Conservation (phyloP, 2,888 invertebrate species). For the Ametastegia equiseti region DNA sequence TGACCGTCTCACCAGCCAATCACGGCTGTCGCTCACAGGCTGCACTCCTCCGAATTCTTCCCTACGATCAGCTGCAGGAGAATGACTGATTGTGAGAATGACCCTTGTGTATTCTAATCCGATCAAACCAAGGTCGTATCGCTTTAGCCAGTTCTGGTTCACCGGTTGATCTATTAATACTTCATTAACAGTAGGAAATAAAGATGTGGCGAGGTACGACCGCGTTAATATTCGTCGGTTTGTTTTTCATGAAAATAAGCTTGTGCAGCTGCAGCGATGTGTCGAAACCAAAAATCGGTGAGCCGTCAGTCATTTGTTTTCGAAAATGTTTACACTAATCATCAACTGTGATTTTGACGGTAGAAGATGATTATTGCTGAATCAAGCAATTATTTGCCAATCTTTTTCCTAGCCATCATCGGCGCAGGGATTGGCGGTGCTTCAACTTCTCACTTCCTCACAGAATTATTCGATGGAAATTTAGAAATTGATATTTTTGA, state of each 20-base stretch:
- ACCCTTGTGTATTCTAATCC: too few relatives aligned
- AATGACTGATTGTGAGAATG: too few relatives aligned
- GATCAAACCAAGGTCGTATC: not conserved
- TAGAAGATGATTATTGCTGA: too few relatives aligned
- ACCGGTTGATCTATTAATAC: not conserved
- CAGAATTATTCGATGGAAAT: slow-evolving; percentile 72
- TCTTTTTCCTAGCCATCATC: slow-evolving; percentile 77
- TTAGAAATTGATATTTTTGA: slow-evolving; percentile 79
- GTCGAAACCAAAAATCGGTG: slow-evolving; percentile 22
- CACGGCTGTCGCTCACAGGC: too few relatives aligned
- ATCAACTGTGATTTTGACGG: not conserved
- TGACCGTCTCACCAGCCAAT: too few relatives aligned
- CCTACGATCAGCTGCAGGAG: too few relatives aligned
- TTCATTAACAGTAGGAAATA: not conserved
- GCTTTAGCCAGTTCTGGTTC: not conserved
- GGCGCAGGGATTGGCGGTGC: slow-evolving; percentile 83
- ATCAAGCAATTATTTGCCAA: not conserved
- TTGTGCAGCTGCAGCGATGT: not conserved
- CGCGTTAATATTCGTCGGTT: not conserved
- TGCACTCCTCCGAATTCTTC: too few relatives aligned
- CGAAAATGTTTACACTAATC: not conserved
- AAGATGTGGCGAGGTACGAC: not conserved
- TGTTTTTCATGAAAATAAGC: not conserved
- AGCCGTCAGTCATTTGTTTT: not conserved
- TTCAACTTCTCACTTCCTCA: slow-evolving; percentile 78